phyloP scores from a whole-genome alignment of 2,888 invertebrate species.

The Acanthosoma haemorrhoidale region DNA sequence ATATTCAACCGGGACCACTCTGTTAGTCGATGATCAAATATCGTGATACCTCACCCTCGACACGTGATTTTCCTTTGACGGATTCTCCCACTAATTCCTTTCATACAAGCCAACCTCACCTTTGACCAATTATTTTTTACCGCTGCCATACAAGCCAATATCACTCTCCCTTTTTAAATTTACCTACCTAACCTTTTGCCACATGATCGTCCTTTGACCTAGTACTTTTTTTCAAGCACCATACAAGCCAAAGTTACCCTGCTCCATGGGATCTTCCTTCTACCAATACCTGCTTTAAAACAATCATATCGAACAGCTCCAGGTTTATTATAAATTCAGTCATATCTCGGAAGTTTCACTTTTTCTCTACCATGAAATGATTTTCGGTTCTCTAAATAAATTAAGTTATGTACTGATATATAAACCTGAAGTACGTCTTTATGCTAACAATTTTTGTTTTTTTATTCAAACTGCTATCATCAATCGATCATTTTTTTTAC shows the following conservation, averaged over 20 bases:
- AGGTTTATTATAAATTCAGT: conserved; percentile 20
- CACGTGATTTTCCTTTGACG: neutral
- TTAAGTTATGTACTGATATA: neutral
- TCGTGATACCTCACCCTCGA: conserved; percentile 4
- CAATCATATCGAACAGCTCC: neutral
- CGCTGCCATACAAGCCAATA: neutral
- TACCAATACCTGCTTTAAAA: neutral
- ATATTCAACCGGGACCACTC: conserved; percentile 65
- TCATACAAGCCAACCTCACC: neutral
- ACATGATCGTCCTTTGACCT: too few species aligned
- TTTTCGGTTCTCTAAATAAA: neutral
- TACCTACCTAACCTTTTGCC: too few species aligned
- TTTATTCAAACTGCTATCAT: too few species aligned
- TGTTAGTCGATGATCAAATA: conserved; percentile 42
- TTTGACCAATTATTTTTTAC: neutral
- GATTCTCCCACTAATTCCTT: neutral
- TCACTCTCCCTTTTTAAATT: neutral
- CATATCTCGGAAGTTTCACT: neutral
- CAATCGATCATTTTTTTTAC: too few species aligned
- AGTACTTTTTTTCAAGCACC: too few species aligned
- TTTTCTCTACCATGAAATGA: neutral
- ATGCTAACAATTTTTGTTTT: neutral
- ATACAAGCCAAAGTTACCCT: too few species aligned
- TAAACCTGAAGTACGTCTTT: neutral
- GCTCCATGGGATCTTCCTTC: neutral